Conservation (phyloP, 2,888 invertebrate genomes). For the Macrophya alboannulata region DNA sequence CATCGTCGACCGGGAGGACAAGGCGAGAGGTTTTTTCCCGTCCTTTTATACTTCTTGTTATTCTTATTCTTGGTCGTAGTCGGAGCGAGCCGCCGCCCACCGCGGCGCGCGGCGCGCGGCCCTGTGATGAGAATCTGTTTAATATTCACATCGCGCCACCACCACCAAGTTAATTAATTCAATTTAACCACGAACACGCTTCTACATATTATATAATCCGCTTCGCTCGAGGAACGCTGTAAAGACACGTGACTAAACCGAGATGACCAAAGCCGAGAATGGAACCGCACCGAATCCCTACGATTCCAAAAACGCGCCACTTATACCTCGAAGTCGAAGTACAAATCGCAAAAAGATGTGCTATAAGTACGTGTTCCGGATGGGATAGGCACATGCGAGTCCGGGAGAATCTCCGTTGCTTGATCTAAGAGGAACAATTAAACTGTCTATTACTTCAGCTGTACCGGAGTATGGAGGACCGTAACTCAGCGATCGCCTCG, state of each 20-base stretch:
- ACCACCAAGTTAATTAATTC: conserved; percentile 71
- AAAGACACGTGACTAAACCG: conserved; percentile 9
- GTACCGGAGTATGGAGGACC: background rate
- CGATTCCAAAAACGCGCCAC: background rate
- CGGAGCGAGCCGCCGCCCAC: conserved; percentile 10
- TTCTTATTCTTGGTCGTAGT: background rate
- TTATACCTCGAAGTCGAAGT: too few species aligned
- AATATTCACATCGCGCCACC: conserved; percentile 67
- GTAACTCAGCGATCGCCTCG: conserved; percentile 33
- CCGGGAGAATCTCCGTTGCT: conserved; percentile 67
- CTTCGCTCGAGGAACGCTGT: background rate
- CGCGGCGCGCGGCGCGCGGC: conserved; percentile 58
- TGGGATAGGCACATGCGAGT: conserved; percentile 54
- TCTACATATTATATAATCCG: conserved; percentile 43
- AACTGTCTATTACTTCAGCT: conserved; percentile 69
- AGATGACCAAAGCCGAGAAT: background rate
- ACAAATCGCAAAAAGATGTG: background rate
- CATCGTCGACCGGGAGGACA: conserved; percentile 57
- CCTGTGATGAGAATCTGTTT: conserved; percentile 65
- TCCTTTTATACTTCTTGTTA: background rate
- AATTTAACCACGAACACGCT: conserved; percentile 63
- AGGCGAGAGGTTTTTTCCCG: background rate
- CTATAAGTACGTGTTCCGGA: background rate
- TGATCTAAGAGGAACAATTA: conserved; percentile 74
- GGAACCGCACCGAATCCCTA: background rate